Evolutionary conservation across 2,113 vertebrate genomes (phyloP), one percentile per base, ranked within the genome.

Genomic region (Limnothrissa miodon): DNA sequence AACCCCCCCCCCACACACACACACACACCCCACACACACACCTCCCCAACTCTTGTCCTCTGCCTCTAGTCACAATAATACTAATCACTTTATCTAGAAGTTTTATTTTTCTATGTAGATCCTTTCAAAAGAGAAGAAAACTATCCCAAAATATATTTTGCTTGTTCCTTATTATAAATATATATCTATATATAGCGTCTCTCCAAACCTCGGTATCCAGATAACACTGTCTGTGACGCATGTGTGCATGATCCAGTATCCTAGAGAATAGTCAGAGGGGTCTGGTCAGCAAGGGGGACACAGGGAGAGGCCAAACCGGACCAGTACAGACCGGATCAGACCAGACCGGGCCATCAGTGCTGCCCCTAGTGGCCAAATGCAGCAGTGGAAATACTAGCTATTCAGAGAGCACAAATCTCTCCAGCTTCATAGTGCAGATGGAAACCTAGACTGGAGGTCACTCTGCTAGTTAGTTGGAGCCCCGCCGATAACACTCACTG

Each of bases 231-330:
- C 83, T 87, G 86, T 87, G 81, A 82, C 87, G 92, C 91, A 91
- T 90, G 91, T 84, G 84, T 93, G 92, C 90, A 93, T 91, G 91
- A 86, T 85, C 90, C 87, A 86, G 83, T 92, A 89, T 74, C 66
- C 29, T 74, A 74, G 66, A 74, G 66, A 36, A 5, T 74, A 74
- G 29, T 74, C 29, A 74, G 66, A 33, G 66, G 66, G 11, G 33
- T 33, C 66, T 74, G 66, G 66, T 74, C 66, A 74, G 10, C 17
- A 74, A 3, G 17, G 66, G 11, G 25, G 66, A 13, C 42, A 42
- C 42, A 6, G 42, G 42, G 42, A n/a, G n/a, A n/a, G n/a, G n/a
- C n/a, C n/a, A n/a, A n/a, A n/a, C n/a, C n/a, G n/a, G n/a, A n/a
- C n/a, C n/a, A n/a, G n/a, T n/a, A n/a, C 42, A 42, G 42, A 42